Evolutionary conservation across 2,797 vertebrate species (phyloP), one percentile per base, ranked within the genome.

Genomic region (Dryobates pubescens): DNA sequence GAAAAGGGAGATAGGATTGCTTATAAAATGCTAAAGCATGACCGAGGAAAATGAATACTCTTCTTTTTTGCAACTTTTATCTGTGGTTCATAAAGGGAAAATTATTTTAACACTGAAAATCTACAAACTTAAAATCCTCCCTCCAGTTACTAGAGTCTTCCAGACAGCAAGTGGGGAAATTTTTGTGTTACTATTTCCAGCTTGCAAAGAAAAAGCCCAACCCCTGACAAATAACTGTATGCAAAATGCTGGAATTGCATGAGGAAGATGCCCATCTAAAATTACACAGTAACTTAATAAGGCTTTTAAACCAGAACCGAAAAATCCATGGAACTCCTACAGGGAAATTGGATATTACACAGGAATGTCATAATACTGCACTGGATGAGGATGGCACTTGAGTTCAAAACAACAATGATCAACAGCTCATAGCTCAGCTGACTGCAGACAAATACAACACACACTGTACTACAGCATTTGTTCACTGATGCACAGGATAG

Each of bases 381-480:
- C 92, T 97, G 94, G 86, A 89, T 95, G 96, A 96, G 96, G 97
- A 98, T 98, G 98, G 98, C 98, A 98, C 98, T 98, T 97, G 89
- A 97, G 97, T 97, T 96, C 97, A 96, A 96, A 97, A 98, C 97
- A 97, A 98, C 96, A 96, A 97, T 95, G 97, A 97, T 96, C 97
- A 97, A 98, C 95, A 96, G 90, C 94, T 97, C 97, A 97, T 96
- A 98, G 97, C 98, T 98, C 96, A 96, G 97, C 98, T 97, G 97
- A 97, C 97, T 97, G 98, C 97, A 98, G 97, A 98, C 96, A 98
- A 97, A 98, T 96, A 98, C 97, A 88, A 98, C 97, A 98, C 97
- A 94, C 97, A 98, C 97, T 97, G 98, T 98, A 98, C 98, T 98
- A 98, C 97, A 97, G 98, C 96, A 93, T 97, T 97, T 97, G 97